Base-by-base conservation (phyloP, 2,888 invertebrate genomes). In the Blastobasis adustella region DNA sequence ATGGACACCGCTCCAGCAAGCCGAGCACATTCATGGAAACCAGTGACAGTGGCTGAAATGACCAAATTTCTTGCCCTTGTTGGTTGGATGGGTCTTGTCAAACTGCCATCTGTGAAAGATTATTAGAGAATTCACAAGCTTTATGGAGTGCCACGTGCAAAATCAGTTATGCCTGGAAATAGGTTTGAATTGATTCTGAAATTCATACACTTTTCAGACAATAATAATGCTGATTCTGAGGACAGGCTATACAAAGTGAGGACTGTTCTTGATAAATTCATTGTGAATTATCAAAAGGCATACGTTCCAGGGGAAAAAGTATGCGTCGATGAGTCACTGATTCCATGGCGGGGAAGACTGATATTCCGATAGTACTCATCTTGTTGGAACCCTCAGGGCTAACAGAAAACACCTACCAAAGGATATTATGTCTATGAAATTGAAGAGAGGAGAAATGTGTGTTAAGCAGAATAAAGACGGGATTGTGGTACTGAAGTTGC, bases 41-140 rank as follows among this genome's bases (percentile, higher is more conserved):
- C 58, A 54, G 53, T 55, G 47, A 58, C 50, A 23, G 45, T 23
- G 44, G 48, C 39, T 6, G 52, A 56, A 41, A 55, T 54, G 45
- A 51, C 48, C 36, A 49, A 53, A 55, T 52, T 54, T 53, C 46
- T 47, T 39, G 60, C 51, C 55, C 55, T 52, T 54, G 54, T 55
- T 62, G 53, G 58, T 55, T 58, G 59, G 57, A 62, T 61, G 61
- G 60, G 56, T 51, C 62, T 60, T 56, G 57, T 63, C 10, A 61
- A 62, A 53, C 51, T 61, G 51, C 60, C 60, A 37, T 37, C 48
- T 10, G 54, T 61, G 47, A 53, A 54, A 53, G 55, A 62, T 46
- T 62, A 65, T 54, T 62, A 53, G 58, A 46, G 55, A 56, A 50
- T 10, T 44, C 54, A 59, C 47, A 55, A 60, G 51, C 55, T 58